Evolutionary conservation across 2,113 vertebrate genomes (phyloP).

Genomic region (Nanorana parkeri): DNA sequence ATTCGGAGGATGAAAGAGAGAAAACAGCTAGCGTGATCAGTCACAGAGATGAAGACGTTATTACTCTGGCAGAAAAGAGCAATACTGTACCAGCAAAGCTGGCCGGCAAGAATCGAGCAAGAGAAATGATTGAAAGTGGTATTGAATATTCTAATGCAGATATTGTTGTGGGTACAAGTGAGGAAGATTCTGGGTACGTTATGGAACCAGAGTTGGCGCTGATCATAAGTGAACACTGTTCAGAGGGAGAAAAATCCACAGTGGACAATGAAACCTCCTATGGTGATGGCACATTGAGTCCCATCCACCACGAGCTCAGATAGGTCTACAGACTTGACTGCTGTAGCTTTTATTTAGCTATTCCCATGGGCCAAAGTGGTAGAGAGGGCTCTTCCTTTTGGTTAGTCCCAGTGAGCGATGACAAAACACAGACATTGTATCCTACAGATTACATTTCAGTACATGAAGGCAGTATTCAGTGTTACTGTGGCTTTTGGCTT

Average conservation of each 20-base stretch:
- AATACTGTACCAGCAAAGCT: not conserved
- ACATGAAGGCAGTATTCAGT: not conserved
- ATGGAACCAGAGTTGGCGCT: constrained; percentile 1
- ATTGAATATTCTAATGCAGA: not conserved
- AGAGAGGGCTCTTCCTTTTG: not conserved
- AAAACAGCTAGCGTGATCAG: not conserved
- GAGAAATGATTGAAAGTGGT: not conserved
- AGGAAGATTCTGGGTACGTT: constrained; percentile 10
- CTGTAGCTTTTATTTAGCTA: not conserved
- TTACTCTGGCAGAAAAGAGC: not conserved
- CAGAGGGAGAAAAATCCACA: constrained; percentile 45
- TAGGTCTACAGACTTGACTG: constrained; percentile 11
- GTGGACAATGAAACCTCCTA: constrained; percentile 12
- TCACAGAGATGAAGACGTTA: not conserved
- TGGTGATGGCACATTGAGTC: constrained; percentile 63
- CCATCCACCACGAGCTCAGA: constrained; percentile 70
- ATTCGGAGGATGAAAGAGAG: not conserved
- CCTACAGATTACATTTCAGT: not conserved
- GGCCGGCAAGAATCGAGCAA: not conserved
- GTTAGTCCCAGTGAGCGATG: not conserved
- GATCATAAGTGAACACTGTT: not conserved
- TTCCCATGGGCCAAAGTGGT: not conserved
- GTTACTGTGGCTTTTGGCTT: not conserved
- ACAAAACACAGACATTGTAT: too few species aligned
- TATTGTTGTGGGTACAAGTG: not conserved